These are phyloP conservation scores for Teleogryllus occipitalis DNA, from an alignment of 1,140 invertebrate genomes.

Conservation along the genomic window DNA sequence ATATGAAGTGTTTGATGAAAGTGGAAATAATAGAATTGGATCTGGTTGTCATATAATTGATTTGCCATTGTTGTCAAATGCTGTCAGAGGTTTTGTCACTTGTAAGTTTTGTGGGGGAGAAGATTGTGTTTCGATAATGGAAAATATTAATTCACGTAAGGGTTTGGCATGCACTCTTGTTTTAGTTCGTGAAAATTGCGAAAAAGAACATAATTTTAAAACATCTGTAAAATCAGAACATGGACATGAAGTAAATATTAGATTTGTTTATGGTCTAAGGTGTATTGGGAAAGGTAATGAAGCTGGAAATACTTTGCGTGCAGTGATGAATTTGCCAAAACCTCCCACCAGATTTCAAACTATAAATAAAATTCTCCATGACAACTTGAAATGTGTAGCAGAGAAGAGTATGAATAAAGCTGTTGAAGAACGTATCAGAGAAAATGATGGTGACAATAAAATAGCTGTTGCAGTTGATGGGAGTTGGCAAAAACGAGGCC, in stretches of 20 bases:
- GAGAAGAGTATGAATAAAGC: slow-evolving; percentile 20
- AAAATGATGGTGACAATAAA: slow-evolving; percentile 13
- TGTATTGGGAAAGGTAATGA: slow-evolving; percentile 15
- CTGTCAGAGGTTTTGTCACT: neutral
- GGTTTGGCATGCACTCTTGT: neutral
- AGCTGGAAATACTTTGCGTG: slow-evolving; percentile 12
- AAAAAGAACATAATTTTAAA: neutral
- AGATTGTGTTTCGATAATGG: neutral
- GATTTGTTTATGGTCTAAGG: too few relatives aligned
- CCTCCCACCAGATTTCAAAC: slow-evolving; percentile 15
- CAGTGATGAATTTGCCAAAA: slow-evolving; percentile 15
- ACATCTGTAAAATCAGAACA: neutral
- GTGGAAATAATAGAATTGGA: neutral
- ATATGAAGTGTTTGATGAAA: neutral
- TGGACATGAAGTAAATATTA: slow-evolving; percentile 15
- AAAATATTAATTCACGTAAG: neutral
- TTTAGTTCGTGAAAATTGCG: neutral
- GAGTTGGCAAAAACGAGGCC: slow-evolving; percentile 26
- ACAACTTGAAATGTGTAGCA: slow-evolving; percentile 7
- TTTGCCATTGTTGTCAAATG: neutral
- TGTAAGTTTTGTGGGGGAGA: neutral
- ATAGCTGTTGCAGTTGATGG: slow-evolving; percentile 23
- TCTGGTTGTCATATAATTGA: neutral
- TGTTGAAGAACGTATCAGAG: slow-evolving; percentile 11
- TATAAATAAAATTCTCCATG: slow-evolving; percentile 14